phyloP scores from a whole-genome alignment of 2,113 vertebrate species.

The Urocitellus parryii region DNA sequence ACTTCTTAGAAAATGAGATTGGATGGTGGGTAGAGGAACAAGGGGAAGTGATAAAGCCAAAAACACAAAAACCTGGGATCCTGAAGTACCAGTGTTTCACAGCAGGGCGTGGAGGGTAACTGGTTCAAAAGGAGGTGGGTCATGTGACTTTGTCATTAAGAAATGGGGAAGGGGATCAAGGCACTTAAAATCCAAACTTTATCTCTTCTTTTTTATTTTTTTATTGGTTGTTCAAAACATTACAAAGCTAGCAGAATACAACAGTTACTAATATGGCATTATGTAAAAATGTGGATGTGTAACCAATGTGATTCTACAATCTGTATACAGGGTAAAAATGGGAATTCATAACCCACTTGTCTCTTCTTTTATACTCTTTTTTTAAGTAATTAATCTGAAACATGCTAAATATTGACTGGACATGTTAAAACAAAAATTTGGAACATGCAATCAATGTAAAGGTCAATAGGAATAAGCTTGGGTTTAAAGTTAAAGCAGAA shows the following conservation, averaged over 20 bases:
- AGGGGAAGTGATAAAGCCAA: background rate
- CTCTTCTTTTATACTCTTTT: background rate
- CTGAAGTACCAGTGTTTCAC: background rate
- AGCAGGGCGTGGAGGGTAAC: rapidly evolving
- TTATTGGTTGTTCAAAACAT: too few relatives aligned
- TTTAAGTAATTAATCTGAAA: background rate
- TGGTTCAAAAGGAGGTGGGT: background rate
- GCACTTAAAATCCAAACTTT: background rate
- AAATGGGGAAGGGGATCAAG: background rate
- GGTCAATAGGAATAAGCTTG: background rate
- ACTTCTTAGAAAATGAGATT: background rate
- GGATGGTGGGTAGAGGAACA: background rate
- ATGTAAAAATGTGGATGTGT: too few relatives aligned
- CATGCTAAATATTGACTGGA: background rate
- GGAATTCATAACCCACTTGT: background rate
- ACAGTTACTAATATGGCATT: too few relatives aligned
- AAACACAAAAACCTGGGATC: background rate
- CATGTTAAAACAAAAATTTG: background rate
- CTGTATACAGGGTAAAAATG: too few relatives aligned
- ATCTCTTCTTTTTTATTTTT: background rate
- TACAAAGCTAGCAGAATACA: too few relatives aligned
- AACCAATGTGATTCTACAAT: too few relatives aligned
- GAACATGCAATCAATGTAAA: background rate
- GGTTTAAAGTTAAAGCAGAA: background rate
- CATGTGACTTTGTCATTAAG: background rate